Evolutionary conservation across 2,797 vertebrate species (phyloP).

Genomic region (Gouania willdenowi): DNA sequence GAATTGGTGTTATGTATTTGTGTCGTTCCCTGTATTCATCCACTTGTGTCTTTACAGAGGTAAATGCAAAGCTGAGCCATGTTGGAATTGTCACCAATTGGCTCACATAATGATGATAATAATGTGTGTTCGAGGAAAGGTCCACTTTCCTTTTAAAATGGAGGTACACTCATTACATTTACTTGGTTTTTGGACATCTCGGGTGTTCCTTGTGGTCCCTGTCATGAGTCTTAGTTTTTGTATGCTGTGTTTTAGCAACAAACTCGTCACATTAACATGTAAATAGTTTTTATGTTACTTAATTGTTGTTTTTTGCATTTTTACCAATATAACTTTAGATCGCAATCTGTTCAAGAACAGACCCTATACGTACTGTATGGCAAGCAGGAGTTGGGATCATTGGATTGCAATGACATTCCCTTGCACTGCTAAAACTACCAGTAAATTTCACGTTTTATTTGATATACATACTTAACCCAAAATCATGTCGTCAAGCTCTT

Average conservation of each 20-base stretch:
- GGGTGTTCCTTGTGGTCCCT: slow-evolving; percentile 45
- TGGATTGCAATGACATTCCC: slow-evolving; percentile 45
- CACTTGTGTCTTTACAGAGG: slow-evolving; percentile 60
- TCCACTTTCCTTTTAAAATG: no score
- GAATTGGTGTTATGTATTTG: slow-evolving; percentile 27
- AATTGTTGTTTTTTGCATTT: slow-evolving; percentile 31
- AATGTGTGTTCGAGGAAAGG: slow-evolving; percentile 12
- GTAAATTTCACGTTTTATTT: slow-evolving; percentile 25
- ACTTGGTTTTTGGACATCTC: slow-evolving; percentile 35
- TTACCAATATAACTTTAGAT: slow-evolving; percentile 26
- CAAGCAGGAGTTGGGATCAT: slow-evolving; percentile 22
- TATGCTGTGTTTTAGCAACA: slow-evolving; percentile 44
- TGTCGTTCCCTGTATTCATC: slow-evolving; percentile 43
- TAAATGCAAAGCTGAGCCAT: slow-evolving; percentile 64
- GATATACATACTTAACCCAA: slow-evolving; percentile 5
- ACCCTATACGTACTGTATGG: slow-evolving; percentile 13
- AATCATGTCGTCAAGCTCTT: slow-evolving; percentile 22
- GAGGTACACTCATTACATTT: slow-evolving; percentile 33
- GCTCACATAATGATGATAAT: slow-evolving; percentile 29
- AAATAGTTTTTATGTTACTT: slow-evolving; percentile 46
- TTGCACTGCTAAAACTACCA: slow-evolving; percentile 46
- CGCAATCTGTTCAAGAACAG: no score
- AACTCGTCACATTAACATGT: slow-evolving; percentile 45
- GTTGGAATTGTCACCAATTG: slow-evolving; percentile 24
- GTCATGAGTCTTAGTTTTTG: slow-evolving; percentile 43